These are phyloP conservation scores for Drosophila bocqueti DNA, from an alignment of 1,140 invertebrate species.

Conservation along the genomic window DNA sequence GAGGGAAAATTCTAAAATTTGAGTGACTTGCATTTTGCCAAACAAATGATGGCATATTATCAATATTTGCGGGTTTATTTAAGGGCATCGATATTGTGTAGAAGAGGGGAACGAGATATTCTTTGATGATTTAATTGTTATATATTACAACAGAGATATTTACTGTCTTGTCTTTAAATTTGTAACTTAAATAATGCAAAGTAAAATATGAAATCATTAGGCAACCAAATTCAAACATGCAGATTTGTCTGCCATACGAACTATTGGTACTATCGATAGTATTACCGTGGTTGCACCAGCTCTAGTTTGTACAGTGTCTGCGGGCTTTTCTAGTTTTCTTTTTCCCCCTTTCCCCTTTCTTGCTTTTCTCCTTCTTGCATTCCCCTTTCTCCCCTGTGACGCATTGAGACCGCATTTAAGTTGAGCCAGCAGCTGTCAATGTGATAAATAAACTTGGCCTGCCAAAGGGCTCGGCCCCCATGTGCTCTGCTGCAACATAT, in stretches of 20 bases:
- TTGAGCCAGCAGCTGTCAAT: slow-evolving; percentile 74
- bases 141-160: background rate
- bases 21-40: background rate
- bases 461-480: slow-evolving; percentile 24
- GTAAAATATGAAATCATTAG: background rate
- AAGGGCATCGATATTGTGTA: background rate
- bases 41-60: no score
- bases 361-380: background rate
- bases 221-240: background rate
- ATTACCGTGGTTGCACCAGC: background rate
- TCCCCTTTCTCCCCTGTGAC: slow-evolving; percentile 16
- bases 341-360: background rate
- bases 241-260: background rate
- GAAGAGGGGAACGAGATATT: background rate
- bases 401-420: slow-evolving; percentile 72
- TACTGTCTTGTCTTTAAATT: background rate
- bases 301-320: background rate
- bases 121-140: background rate
- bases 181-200: background rate
- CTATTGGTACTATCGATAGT: background rate
- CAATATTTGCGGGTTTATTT: background rate
- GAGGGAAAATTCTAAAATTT: background rate
- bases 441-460: slow-evolving; percentile 77
- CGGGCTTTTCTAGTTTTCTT: background rate
- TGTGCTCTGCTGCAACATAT: slow-evolving; percentile 42